These are phyloP conservation scores for Acanthosoma haemorrhoidale DNA, from an alignment of 2,888 invertebrate genomes.

Conservation along the genomic window DNA sequence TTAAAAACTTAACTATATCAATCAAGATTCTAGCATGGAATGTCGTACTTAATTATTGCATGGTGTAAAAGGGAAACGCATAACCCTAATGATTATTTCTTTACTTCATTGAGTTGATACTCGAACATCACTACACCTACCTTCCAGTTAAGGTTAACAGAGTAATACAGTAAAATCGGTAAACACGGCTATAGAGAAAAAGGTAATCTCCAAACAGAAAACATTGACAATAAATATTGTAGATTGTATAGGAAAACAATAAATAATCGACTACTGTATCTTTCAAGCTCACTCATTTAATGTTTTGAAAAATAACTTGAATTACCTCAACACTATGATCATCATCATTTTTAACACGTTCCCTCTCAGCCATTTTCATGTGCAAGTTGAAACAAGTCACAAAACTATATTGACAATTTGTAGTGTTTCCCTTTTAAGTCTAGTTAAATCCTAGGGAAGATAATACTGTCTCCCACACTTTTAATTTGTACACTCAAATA, in stretches of 20 bases:
- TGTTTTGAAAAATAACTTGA: slow-evolving; percentile 19
- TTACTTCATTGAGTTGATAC: no score
- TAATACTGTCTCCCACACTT: neutral
- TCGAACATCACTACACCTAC: no score
- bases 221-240: neutral
- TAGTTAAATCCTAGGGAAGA: neutral
- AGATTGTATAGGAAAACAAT: neutral
- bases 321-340: slow-evolving; percentile 50
- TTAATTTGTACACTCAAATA: neutral
- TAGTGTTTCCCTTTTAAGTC: neutral
- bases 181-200: neutral
- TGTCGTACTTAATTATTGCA: no score
- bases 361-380: slow-evolving; percentile 45
- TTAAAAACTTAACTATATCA: no score
- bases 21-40: no score
- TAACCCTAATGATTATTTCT: no score
- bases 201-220: neutral
- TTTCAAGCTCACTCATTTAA: neutral
- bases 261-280: neutral
- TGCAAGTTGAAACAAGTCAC: slow-evolving; percentile 9
- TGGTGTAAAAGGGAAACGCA: no score
- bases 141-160: no score
- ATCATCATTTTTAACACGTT: slow-evolving; percentile 46
- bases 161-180: neutral
- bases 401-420: neutral